Percentiles rank a stretch among this genome's conserved stretches.
phyloP scores from a whole-genome alignment of 2,888 invertebrate genomes.

The Pasiphila rectangulata region DNA sequence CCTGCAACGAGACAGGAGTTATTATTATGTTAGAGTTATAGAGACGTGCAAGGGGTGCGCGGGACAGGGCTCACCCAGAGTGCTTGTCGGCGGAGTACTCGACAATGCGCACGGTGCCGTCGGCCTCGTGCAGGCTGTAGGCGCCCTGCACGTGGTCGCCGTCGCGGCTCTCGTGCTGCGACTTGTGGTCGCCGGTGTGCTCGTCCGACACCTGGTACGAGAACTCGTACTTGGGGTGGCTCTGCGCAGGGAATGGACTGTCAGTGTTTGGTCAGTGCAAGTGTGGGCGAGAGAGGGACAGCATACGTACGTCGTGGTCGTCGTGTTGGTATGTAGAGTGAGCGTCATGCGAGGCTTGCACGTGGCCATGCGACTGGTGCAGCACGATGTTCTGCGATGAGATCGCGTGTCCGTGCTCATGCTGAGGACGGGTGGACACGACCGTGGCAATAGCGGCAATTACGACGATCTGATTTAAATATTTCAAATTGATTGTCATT shows the following conservation, averaged over 20 bases:
- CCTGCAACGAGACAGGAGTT: slow-evolving; percentile 20
- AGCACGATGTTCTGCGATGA: slow-evolving; percentile 37
- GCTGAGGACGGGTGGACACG: slow-evolving; percentile 40
- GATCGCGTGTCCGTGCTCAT: slow-evolving; percentile 48
- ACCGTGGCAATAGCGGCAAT: slow-evolving; percentile 32
- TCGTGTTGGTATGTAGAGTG: slow-evolving; percentile 20
- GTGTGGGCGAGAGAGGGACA: background rate
- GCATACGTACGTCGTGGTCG: slow-evolving; percentile 33
- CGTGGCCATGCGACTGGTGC: slow-evolving; percentile 31
- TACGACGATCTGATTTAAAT: slow-evolving; percentile 41
- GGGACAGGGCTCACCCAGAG: slow-evolving; percentile 48
- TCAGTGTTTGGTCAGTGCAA: too few species aligned
- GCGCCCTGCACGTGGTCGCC: slow-evolving; percentile 79
- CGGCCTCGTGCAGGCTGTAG: slow-evolving; percentile 63
- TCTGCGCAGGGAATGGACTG: slow-evolving; percentile 26
- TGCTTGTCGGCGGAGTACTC: slow-evolving; percentile 69
- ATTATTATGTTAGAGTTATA: background rate
- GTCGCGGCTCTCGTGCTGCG: slow-evolving; percentile 68
- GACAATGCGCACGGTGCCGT: slow-evolving; percentile 66
- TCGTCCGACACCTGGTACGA: slow-evolving; percentile 69
- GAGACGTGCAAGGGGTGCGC: background rate
- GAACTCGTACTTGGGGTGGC: slow-evolving; percentile 54
- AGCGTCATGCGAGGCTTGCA: too few species aligned
- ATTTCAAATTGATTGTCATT: too few species aligned
- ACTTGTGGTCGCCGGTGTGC: slow-evolving; percentile 71